Evolutionary conservation across 2,888 invertebrate species (phyloP), one percentile per base, ranked within the genome.

Genomic region (Quadroppia sp.): DNA sequence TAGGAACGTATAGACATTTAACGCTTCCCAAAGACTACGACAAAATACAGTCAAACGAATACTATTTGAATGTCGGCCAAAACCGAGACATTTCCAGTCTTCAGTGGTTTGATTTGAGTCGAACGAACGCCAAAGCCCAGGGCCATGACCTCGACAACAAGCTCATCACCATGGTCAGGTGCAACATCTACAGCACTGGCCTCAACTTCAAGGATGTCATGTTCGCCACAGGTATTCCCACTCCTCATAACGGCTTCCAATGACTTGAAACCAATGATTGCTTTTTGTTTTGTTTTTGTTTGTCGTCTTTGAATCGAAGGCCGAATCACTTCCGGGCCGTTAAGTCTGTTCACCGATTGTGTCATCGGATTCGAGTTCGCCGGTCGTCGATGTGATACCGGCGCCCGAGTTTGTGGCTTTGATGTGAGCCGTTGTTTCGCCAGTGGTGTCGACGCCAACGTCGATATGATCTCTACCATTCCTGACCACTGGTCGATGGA

Each of bases 171-270:
- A 45, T 28, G 69, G 50, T 42, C 30, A 69, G 74, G 1, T 73
- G 74, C 32, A 59, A 76, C 17, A 82, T 84, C 2, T 80, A 82
- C 75, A 84, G 81, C 78, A 81, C 83, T 0, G 80, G 83, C 0
- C 78, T 86, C 71, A 86, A 86, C 80, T 85, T 85, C 82, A 81
- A 85, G 73, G 85, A 86, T 78, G 89, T 98, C 78, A 98, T 98
- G 98, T 84, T 98, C 80, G 96, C 96, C 45, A 93, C 94, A 23
- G 97, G 97, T 79, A 96, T n/a, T n/a, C n/a, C n/a, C n/a, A n/a
- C n/a, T n/a, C n/a, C n/a, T n/a, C n/a, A n/a, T n/a, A n/a, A n/a
- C n/a, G n/a, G n/a, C n/a, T n/a, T n/a, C n/a, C n/a, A n/a, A n/a
- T n/a, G n/a, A n/a, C n/a, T n/a, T n/a, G n/a, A n/a, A n/a, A n/a